A percentile compares a stretch with the other conserved stretches of the same genome.
phyloP scores from a whole-genome alignment of 2,113 vertebrate species.

The Hiodon alosoides region DNA sequence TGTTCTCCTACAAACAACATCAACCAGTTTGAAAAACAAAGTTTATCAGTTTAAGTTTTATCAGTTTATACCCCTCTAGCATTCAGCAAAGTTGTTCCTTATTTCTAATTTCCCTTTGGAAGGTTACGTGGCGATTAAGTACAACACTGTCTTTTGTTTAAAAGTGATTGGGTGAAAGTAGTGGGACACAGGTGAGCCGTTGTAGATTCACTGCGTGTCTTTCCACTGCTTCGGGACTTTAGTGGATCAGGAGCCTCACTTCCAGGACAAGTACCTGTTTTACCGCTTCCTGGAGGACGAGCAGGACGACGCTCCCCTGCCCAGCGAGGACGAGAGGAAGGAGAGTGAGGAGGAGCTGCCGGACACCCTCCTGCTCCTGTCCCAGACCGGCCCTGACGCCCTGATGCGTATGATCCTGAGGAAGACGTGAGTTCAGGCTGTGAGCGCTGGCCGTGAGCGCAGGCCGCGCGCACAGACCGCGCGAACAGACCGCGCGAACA shows the following conservation, averaged over 20 bases:
- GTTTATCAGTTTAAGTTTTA: neutral
- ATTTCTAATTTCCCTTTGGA: too few relatives aligned
- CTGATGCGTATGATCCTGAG: slow-evolving; percentile 97
- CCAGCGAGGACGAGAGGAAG: slow-evolving; percentile 80
- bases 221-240: slow-evolving; percentile 20
- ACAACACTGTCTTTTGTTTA: too few relatives aligned
- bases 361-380: slow-evolving; percentile 85
- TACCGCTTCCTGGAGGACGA: slow-evolving; percentile 97
- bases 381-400: slow-evolving; percentile 91
- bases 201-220: neutral
- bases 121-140: too few relatives aligned
- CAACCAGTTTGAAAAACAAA: neutral
- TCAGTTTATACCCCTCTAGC: too few relatives aligned
- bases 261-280: slow-evolving; percentile 98
- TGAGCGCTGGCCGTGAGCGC: neutral
- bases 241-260: slow-evolving; percentile 92
- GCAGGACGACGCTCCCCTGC: slow-evolving; percentile 70
- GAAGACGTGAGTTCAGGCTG: slow-evolving; percentile 73
- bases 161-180: too few relatives aligned
- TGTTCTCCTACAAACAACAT: neutral
- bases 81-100: too few relatives aligned
- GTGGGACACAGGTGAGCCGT: too few relatives aligned
- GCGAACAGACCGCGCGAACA: too few relatives aligned
- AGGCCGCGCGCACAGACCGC: too few relatives aligned
- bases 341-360: slow-evolving; percentile 90